Base-by-base conservation (phyloP, 2,113 vertebrate species). In the Alouatta palliata region DNA sequence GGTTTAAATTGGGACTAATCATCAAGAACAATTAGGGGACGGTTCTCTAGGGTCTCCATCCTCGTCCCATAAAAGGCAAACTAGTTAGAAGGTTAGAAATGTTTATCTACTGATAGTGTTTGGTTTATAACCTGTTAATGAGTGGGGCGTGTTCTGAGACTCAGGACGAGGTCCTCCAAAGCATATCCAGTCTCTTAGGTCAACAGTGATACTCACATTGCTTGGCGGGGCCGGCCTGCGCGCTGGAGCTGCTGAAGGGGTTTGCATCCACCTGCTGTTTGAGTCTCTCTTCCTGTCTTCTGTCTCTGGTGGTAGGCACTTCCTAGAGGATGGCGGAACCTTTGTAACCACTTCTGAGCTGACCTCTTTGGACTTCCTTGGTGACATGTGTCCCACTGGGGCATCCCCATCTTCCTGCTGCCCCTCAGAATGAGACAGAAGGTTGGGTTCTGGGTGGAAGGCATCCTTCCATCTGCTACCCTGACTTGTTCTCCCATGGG, bases 71-170 rank as follows among this genome's bases (percentile, higher is more conserved):
- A 35, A 75, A 95, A 90, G 58, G 83, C 92, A 96, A 90, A 80
- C 87, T 49, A 35, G 49, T 61, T 77, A 79, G 95, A 87, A 96
- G 95, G 95, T 96, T 94, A 96, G 73, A 25, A 88, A 68, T 97
- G 66, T 97, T 96, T 97, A 66, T 87, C 94, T 86, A 56, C 79
- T 4, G 35, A 68, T 27, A 25, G 45, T 97, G 54, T 97, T 97
- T 96, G 91, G 88, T 96, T 90, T 97, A 95, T 76, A 91, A 43
- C 79, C 91, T 95, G 81, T 93, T 97, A 94, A 96, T 96, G 93
- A 96, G 85, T 17, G 3, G 95, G 58, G 88, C 86, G 89, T 35
- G 54, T 83, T 86, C 90, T 75, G 75, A 58, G 95, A 35, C 87
- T 80, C 97, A 30, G 86, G 58, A 54, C 1, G 12, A 52, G 87